Evolutionary conservation across 2,888 invertebrate species (phyloP), one percentile per base, ranked within the genome.

Genomic region (Erebia epiphron): DNA sequence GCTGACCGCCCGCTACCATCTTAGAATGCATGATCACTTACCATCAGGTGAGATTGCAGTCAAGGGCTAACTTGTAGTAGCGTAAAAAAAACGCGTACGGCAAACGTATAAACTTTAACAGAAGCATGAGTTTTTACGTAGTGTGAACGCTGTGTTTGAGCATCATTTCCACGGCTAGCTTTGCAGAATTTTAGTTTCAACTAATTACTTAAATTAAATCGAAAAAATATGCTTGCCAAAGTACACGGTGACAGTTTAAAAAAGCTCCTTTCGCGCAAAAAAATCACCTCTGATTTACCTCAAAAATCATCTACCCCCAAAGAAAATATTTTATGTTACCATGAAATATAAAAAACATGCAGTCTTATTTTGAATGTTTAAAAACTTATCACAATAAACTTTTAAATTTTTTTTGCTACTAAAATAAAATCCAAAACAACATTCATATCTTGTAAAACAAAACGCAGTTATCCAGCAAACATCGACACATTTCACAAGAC

Each of bases 341-440:
- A 10, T 16, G 16, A 54, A 18, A 60, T 16, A 10, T 16, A 16
- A 60, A 21, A 62, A 8, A 1, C 16, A 62, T 14, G 61, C 62
- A 62, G 62, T 62, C 62, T 62, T 62, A 62, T 21, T 49, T 14
- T 49, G 46, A 49, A 49, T 49, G 43, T 43, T 41, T 43, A 62
- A 49, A 43, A 62, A 62, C 11, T 46, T 60, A 60, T 13, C 8
- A 10, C 3, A 61, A 61, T 18, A 46, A 46, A 16, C 11, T 16
- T 60, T 54, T 3, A 0, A 60, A 13, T 46, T 46, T 10, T 43
- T 62, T 49, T 49, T 62, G 18, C 8, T 49, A 46, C 21, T 49
- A 62, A 14, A 49, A 62, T 49, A 49, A 46, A 49, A 49, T 14
- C 8, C 18, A 62, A 49, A 43, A 49, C 21, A 49, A 49, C 49